Conservation (phyloP, 2,797 vertebrate genomes). For the Telmatherina bonti region DNA sequence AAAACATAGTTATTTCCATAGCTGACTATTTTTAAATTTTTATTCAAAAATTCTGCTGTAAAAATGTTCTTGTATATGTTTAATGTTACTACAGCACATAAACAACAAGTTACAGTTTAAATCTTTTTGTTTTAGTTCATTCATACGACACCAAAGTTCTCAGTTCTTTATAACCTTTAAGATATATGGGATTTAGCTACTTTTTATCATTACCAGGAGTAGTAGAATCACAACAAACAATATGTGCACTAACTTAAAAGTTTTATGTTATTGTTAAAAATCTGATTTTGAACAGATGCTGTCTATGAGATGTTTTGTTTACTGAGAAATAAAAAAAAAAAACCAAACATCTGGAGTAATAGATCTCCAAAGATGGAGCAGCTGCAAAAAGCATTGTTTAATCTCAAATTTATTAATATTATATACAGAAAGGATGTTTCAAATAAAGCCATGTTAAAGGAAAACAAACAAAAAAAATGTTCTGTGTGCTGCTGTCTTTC, state of each 20-base stretch:
- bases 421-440: not conserved
- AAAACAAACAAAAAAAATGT: not conserved
- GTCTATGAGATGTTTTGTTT: not conserved
- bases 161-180: too few relatives aligned
- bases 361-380: not conserved
- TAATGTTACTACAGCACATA: not conserved
- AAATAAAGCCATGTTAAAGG: not conserved
- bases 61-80: not conserved
- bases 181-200: too few relatives aligned
- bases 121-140: not conserved
- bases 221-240: too few relatives aligned
- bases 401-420: not conserved
- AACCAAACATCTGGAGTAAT: not conserved
- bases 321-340: not conserved
- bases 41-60: not conserved
- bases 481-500: not conserved
- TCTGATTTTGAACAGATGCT: not conserved
- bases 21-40: not conserved
- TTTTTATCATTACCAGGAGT: too few relatives aligned
- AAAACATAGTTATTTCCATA: not conserved
- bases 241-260: too few relatives aligned
- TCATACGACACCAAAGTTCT: not conserved
- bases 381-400: not conserved
- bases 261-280: not conserved
- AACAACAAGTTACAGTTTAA: not conserved